Percentiles rank a stretch among this genome's conserved stretches.
Conservation (phyloP, 2,888 invertebrate species). For the Caenorhabditis sp. region DNA sequence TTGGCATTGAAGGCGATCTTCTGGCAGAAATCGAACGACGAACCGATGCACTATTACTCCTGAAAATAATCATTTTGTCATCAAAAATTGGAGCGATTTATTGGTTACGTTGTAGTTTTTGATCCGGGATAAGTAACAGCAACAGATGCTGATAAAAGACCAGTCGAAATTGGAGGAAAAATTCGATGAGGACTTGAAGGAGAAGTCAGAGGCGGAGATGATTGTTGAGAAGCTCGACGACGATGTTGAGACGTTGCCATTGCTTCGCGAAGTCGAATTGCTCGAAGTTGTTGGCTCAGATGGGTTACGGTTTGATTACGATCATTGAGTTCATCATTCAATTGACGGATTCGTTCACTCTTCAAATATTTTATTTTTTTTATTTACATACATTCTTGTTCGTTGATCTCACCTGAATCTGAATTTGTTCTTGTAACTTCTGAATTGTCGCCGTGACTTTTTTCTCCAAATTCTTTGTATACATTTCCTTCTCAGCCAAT, state of each 20-base stretch:
- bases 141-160: slow-evolving; percentile 47
- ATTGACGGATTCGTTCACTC: slow-evolving; percentile 58
- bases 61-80: neutral
- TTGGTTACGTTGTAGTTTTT: neutral
- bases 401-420: slow-evolving; percentile 26
- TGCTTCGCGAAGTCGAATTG: slow-evolving; percentile 58
- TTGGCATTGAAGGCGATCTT: slow-evolving; percentile 34
- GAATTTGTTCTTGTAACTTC: slow-evolving; percentile 47
- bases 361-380: neutral
- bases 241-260: slow-evolving; percentile 62
- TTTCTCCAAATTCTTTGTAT: slow-evolving; percentile 40
- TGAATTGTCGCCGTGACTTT: slow-evolving; percentile 57
- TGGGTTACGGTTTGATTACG: slow-evolving; percentile 61
- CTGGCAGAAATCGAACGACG: slow-evolving; percentile 29
- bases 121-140: slow-evolving; percentile 50
- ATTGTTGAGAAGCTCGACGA: slow-evolving; percentile 48
- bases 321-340: slow-evolving; percentile 59
- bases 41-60: neutral
- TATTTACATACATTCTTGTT: slow-evolving; percentile 11
- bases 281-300: slow-evolving; percentile 56
- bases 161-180: slow-evolving; percentile 42
- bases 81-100: neutral
- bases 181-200: slow-evolving; percentile 42
- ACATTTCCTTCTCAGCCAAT: slow-evolving; percentile 34
- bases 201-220: slow-evolving; percentile 36